Evolutionary conservation across 2,888 invertebrate species (phyloP), one percentile per base, ranked within the genome.

Genomic region (Perizoma affinitatum): DNA sequence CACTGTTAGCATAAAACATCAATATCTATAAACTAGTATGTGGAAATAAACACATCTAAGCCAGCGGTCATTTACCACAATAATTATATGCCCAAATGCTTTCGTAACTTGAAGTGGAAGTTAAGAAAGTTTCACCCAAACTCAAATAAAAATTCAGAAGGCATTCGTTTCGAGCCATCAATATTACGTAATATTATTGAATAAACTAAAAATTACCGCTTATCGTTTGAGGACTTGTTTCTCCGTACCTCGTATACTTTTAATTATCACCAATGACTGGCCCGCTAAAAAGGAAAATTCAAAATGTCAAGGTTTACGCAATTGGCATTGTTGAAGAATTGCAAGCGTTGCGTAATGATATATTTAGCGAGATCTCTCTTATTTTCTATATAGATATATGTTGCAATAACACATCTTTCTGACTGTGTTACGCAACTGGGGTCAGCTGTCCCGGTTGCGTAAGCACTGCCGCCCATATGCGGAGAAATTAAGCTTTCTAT

Each of bases 401-500:
- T 82, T 82, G 88, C 79, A 84, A 88, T 79, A 78, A 88, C 79
- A 78, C 78, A 82, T 80, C 83, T 83, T 85, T 84, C 78, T 76
- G 81, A 69, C 67, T 79, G 80, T 71, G 80, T 91, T 87, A 88
- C 83, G 89, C 84, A 90, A 90, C 78, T 65, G 82, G 83, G 90
- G 91, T 90, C 91, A 88, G 70, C 77, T 73, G 84, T 75, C 86
- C 81, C 73, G 72, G 36, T 90, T 88, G 79, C 83, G 83, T 69
- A 84, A 84, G 71, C 48, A 9, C 61, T 68, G 67, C 71, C 79
- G 80, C 80, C 83, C 82, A 84, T 63, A 63, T 63, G 73, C 54
- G 73, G 84, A 73, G 87, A 88, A 85, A 87, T 84, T 76, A 82
- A 67, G 84, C 90, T 90, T 91, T 90, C 90, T 91, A 89, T 71